Conservation (phyloP, 2,888 invertebrate species). For the Drosophila lacicola region DNA sequence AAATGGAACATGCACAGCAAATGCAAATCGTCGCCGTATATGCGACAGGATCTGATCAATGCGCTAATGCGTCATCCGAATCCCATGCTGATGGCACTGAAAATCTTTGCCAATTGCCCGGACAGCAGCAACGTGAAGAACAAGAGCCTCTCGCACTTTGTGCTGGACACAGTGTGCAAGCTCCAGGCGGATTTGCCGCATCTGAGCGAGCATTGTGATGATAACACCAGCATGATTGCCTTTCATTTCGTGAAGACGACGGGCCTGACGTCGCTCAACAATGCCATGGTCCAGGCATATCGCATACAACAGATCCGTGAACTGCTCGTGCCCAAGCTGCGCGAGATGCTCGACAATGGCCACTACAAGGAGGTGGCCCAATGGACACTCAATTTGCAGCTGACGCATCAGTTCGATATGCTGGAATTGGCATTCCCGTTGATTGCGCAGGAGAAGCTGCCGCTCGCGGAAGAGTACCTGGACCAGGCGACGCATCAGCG, state of each 20-base stretch:
- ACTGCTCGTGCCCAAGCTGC: constrained; percentile 88
- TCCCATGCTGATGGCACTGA: constrained; percentile 82
- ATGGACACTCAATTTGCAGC: constrained; percentile 88
- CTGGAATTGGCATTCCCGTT: constrained; percentile 91
- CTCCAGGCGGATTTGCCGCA: constrained; percentile 85
- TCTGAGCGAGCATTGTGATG: constrained; percentile 85
- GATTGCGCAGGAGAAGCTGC: constrained; percentile 92
- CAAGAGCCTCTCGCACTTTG: constrained; percentile 83
- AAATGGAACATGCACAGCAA: constrained; percentile 81
- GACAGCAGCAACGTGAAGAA: constrained; percentile 84
- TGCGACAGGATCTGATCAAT: constrained; percentile 55
- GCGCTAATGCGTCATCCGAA: constrained; percentile 55
- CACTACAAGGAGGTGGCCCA: constrained; percentile 92
- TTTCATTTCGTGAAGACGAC: constrained; percentile 90
- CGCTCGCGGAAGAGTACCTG: constrained; percentile 91
- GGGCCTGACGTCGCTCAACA: constrained; percentile 88
- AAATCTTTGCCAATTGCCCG: constrained; percentile 84
- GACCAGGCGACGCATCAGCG: constrained; percentile 88
- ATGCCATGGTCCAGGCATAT: constrained; percentile 88
- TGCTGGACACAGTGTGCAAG: constrained; percentile 88
- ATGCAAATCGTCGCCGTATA: constrained; percentile 67
- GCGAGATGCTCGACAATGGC: constrained; percentile 86
- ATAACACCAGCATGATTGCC: constrained; percentile 89
- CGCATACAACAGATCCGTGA: constrained; percentile 88
- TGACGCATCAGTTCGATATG: constrained; percentile 89